Conservation (phyloP, 2,797 vertebrate genomes). For the Megalops cyprinoides region DNA sequence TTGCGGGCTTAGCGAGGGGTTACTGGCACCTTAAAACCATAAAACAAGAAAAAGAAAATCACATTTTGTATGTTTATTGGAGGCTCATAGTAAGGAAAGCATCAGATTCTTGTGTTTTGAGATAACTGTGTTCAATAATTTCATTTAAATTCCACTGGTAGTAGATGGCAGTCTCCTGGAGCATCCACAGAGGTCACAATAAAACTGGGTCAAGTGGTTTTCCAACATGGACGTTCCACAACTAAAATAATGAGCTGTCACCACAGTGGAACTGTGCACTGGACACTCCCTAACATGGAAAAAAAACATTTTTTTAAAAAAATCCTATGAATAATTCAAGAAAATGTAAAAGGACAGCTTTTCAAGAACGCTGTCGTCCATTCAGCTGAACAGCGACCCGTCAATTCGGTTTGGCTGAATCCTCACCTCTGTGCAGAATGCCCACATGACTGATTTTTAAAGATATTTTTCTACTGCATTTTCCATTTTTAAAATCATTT, state of each 20-base stretch:
- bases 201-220: slow-evolving; percentile 48
- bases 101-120: not conserved
- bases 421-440: too few relatives aligned
- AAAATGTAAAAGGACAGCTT: slow-evolving; percentile 35
- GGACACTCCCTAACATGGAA: slow-evolving; percentile 31
- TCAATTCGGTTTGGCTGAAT: not conserved
- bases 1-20: too few relatives aligned
- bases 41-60: not conserved
- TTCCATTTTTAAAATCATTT: not conserved
- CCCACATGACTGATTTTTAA: too few relatives aligned
- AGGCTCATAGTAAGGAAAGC: not conserved
- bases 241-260: slow-evolving; percentile 51
- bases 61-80: not conserved
- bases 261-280: slow-evolving; percentile 19
- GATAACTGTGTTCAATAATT: not conserved
- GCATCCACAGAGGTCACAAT: slow-evolving; percentile 18
- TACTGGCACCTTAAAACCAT: too few relatives aligned
- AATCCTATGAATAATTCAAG: slow-evolving; percentile 49
- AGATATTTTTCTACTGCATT: too few relatives aligned
- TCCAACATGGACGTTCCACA: slow-evolving; percentile 30
- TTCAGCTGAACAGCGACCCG: not conserved
- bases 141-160: not conserved
- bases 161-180: not conserved
- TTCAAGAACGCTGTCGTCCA: slow-evolving; percentile 23
- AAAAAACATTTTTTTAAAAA: slow-evolving; percentile 24